Base-by-base conservation (phyloP, 2,797 vertebrate species). In the Poecilia gillii region DNA sequence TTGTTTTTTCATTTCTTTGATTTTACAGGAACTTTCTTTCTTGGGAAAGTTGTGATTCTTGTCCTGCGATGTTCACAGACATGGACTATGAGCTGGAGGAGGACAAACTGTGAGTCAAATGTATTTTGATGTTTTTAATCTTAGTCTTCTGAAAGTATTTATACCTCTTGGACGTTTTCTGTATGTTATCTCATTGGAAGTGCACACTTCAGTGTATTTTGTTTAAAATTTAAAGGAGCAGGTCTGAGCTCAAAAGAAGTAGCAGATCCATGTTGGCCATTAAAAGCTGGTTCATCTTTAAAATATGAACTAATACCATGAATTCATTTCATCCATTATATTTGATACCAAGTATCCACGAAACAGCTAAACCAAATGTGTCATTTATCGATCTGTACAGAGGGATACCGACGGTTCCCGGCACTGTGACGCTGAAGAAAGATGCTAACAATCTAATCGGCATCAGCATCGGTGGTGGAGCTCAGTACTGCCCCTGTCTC, bases 21-120 rank as follows among this genome's bases (percentile, higher is more conserved):
- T 57, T 59, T 72, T 23, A 12, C 47, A 43, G 46, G 39, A 9
- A 43, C 39, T 16, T 70, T 14, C 39, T 75, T 77, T 23, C 31
- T 7, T 4, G 74, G 51, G 79, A 88, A 88, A 83, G 83, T 28
- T 77, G 77, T 78, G 81, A 87, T 41, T 5, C 72, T 64, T 64
- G 86, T 49, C 81, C 84, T 77, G 62, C n/a, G 8, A 99, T 98
- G 97, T 98, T 99, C 93, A 95, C 97, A 72, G 98, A 99, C 92
- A 96, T 99, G 97, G 98, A 99, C 81, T 99, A 97, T 90, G 98
- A 99, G 84, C 90, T 99, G 87, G 98, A 99, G 83, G 98, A 99
- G 88, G 98, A 99, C 93, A 99, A 99, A 83, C 95, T 99, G 98
- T 99, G 93, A 97, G 98, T 97, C 31, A 53, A 11, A 51, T 4